These are phyloP conservation scores for Parapristionchus giblindavisi DNA, from an alignment of 2,888 invertebrate genomes.

Conservation along the genomic window DNA sequence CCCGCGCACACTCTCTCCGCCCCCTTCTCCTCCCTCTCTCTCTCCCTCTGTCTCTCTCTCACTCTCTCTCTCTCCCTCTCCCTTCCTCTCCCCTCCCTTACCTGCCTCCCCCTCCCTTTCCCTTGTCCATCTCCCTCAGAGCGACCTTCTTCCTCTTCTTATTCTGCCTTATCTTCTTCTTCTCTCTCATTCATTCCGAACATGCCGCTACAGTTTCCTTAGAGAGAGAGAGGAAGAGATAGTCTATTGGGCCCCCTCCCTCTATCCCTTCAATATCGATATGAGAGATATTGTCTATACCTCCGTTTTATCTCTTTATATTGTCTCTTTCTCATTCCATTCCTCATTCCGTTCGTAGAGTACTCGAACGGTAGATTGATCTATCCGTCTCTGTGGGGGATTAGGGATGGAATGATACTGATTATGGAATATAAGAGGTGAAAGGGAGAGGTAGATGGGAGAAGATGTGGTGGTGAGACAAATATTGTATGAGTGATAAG, in stretches of 20 bases:
- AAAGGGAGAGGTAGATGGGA: too few relatives aligned
- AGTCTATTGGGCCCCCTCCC: slow-evolving; percentile 21
- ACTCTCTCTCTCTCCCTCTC: neutral
- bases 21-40: neutral
- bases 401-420: too few relatives aligned
- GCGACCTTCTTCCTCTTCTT: slow-evolving; percentile 19
- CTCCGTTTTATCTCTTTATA: slow-evolving; percentile 14
- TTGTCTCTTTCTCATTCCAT: neutral
- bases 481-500: too few relatives aligned
- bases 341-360: slow-evolving; percentile 3
- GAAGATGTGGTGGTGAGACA: too few relatives aligned
- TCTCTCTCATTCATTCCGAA: slow-evolving; percentile 20
- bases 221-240: neutral
- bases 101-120: slow-evolving; percentile 1
- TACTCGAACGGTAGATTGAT: too few relatives aligned
- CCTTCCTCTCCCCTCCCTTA: neutral
- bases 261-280: slow-evolving; percentile 23
- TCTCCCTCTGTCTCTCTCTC: slow-evolving; percentile 4
- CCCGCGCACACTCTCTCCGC: neutral
- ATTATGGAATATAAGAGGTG: too few relatives aligned
- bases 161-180: neutral
- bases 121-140: slow-evolving; percentile 2
- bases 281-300: neutral
- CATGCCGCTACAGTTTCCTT: slow-evolving; percentile 11
- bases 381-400: too few relatives aligned